phyloP scores from a whole-genome alignment of 2,888 invertebrate genomes.

The Antheraea yamamai region DNA sequence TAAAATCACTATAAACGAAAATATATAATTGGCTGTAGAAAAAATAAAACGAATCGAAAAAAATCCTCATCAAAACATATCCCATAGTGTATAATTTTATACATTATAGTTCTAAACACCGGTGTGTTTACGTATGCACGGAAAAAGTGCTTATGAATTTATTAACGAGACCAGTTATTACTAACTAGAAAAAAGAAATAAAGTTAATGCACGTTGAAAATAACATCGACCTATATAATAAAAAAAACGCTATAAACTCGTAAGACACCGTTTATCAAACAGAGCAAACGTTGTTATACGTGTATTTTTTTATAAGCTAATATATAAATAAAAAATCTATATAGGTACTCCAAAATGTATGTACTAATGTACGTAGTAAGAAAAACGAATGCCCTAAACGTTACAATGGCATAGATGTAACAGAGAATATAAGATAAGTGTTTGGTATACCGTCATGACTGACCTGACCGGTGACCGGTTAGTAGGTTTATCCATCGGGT shows the following conservation, averaged over 20 bases:
- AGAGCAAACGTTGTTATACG: neutral
- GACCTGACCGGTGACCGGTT: too few relatives aligned
- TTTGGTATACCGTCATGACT: too few relatives aligned
- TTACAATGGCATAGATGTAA: neutral
- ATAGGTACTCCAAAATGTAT: neutral
- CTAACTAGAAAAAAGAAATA: slow-evolving; percentile 12
- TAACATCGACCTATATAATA: slow-evolving; percentile 18
- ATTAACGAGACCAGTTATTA: slow-evolving; percentile 10
- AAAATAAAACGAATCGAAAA: neutral
- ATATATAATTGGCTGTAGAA: neutral
- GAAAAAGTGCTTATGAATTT: slow-evolving; percentile 8
- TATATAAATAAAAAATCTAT: neutral
- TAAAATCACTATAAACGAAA: neutral
- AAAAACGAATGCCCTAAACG: neutral
- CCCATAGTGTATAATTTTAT: neutral
- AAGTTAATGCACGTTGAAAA: slow-evolving; percentile 16
- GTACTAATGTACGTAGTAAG: neutral
- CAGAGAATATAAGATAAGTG: too few relatives aligned
- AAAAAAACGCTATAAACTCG: slow-evolving; percentile 5
- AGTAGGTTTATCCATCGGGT: too few relatives aligned
- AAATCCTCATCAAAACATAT: neutral
- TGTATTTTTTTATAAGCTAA: neutral
- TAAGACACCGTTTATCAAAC: slow-evolving; percentile 1
- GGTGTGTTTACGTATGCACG: neutral
- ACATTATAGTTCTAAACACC: neutral